A percentile compares a stretch with the other conserved stretches of the same genome.
phyloP scores from a whole-genome alignment of 2,113 vertebrate genomes.

The Etia nguti region DNA sequence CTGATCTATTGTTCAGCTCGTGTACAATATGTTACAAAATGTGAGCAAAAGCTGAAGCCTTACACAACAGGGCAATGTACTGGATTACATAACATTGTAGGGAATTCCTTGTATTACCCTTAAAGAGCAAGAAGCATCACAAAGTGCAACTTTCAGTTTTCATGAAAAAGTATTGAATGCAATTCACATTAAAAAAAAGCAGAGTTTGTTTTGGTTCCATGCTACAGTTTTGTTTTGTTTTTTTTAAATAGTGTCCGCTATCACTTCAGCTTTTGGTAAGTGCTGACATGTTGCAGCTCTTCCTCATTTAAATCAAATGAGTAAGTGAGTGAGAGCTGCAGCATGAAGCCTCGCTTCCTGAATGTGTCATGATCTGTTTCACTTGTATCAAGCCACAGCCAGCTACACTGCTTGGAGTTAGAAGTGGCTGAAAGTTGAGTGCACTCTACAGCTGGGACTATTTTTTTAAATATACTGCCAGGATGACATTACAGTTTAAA shows the following conservation, averaged over 20 bases:
- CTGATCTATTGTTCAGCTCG: background rate
- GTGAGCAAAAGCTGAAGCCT: background rate
- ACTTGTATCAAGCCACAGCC: slow-evolving; percentile 1
- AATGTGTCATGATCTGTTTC: slow-evolving; percentile 22
- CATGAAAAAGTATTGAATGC: background rate
- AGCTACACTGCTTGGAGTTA: background rate
- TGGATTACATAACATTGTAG: background rate
- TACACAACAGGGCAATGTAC: background rate
- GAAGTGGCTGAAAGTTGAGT: background rate
- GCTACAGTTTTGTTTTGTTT: background rate
- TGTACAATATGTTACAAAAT: background rate
- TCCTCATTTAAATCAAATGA: slow-evolving; percentile 70
- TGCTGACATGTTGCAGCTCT: slow-evolving; percentile 44
- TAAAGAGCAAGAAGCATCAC: background rate
- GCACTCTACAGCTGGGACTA: background rate
- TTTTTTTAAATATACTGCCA: background rate
- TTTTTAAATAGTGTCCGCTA: background rate
- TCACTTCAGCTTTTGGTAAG: background rate
- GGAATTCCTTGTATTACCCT: background rate
- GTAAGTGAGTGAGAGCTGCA: slow-evolving; percentile 7
- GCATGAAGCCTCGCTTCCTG: slow-evolving; percentile 50
- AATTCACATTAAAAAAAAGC: background rate
- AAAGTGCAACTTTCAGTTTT: background rate
- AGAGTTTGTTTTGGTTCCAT: background rate
- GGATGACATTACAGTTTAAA: slow-evolving; percentile 84